These are phyloP conservation scores for Sinhomidia bicolor DNA, from an alignment of 2,888 invertebrate species.

Conservation along the genomic window DNA sequence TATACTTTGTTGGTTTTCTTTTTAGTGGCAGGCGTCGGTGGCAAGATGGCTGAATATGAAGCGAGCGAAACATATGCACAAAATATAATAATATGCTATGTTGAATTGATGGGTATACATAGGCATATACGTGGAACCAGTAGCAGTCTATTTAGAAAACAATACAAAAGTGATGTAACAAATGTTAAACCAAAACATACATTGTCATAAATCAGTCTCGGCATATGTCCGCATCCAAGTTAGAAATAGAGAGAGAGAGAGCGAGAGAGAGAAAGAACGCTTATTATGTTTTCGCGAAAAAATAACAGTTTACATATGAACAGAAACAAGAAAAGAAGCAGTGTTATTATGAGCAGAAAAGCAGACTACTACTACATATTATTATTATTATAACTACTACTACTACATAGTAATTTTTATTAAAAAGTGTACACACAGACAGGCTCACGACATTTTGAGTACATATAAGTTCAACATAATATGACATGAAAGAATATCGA, in stretches of 20 bases:
- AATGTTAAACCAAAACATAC: constrained; percentile 72
- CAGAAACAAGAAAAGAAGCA: constrained; percentile 50
- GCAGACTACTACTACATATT: constrained; percentile 6
- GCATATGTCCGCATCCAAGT: constrained; percentile 38
- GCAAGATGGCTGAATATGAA: neutral
- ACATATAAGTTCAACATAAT: constrained; percentile 12
- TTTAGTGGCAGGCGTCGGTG: neutral
- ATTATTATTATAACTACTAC: too few species aligned
- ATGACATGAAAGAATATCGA: constrained; percentile 58
- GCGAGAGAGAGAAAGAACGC: constrained; percentile 40
- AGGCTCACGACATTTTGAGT: constrained; percentile 2
- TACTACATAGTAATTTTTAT: constrained; percentile 33
- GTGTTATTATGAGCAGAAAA: neutral
- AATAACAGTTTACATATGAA: constrained; percentile 68
- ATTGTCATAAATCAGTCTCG: constrained; percentile 77
- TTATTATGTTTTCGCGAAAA: constrained; percentile 65
- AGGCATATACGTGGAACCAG: too few species aligned
- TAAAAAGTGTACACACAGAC: constrained; percentile 26
- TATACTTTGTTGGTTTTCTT: constrained; percentile 2
- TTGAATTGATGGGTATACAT: constrained; percentile 85
- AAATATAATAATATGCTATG: neutral
- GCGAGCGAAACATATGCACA: too few species aligned
- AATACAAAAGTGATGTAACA: constrained; percentile 83
- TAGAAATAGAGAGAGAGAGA: too few species aligned
- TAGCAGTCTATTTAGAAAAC: too few species aligned